phyloP scores from a whole-genome alignment of 2,797 vertebrate species.

The Oophaga sylvatica region DNA sequence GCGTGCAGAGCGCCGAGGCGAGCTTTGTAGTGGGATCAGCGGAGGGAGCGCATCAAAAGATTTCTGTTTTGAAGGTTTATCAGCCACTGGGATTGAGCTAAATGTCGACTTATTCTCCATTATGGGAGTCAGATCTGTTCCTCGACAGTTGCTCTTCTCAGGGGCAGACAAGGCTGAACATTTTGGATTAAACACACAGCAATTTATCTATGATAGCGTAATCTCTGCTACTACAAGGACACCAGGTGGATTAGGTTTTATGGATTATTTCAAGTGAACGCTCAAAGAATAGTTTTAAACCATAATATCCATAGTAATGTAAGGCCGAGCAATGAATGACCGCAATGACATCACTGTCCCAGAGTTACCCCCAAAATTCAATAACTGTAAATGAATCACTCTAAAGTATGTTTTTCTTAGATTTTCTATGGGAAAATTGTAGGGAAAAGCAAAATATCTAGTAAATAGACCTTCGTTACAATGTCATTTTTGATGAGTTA shows the following conservation, averaged over 20 bases:
- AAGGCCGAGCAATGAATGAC: too few species aligned
- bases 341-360: neutral
- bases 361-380: neutral
- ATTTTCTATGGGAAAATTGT: too few species aligned
- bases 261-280: slow-evolving; percentile 5
- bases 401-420: neutral
- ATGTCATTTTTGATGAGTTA: neutral
- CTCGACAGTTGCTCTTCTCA: slow-evolving; percentile 28
- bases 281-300: neutral
- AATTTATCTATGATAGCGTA: slow-evolving; percentile 21
- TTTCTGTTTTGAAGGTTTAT: slow-evolving; percentile 52
- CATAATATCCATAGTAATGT: neutral
- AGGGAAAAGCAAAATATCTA: too few species aligned
- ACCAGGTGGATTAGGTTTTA: slow-evolving; percentile 7
- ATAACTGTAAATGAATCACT: neutral
- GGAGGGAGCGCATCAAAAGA: slow-evolving; percentile 51
- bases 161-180: slow-evolving; percentile 22
- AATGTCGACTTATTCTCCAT: slow-evolving; percentile 56
- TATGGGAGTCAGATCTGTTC: slow-evolving; percentile 54
- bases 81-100: slow-evolving; percentile 52
- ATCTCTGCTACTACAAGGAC: slow-evolving; percentile 17
- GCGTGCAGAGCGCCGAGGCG: neutral
- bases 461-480: neutral
- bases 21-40: slow-evolving; percentile 57
- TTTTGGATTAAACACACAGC: slow-evolving; percentile 18